These are phyloP conservation scores for Podargus strigoides DNA, from an alignment of 2,797 vertebrate genomes.

Conservation along the genomic window DNA sequence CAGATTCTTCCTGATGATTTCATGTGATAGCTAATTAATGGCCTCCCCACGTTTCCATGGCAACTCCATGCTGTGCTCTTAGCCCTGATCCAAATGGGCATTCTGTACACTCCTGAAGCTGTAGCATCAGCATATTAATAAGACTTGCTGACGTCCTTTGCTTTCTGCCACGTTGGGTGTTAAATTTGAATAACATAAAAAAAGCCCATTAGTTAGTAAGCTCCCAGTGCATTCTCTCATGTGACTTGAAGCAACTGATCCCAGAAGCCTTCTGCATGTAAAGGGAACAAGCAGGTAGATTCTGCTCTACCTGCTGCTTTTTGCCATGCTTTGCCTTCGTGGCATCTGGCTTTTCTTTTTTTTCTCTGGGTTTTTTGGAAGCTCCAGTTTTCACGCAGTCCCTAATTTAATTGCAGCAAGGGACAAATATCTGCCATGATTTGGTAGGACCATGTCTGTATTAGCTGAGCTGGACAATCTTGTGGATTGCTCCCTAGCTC, in stretches of 20 bases:
- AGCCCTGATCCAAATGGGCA: constrained; percentile 69
- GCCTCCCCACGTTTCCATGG: constrained; percentile 65
- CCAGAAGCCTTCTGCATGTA: neutral
- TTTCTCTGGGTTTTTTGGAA: neutral
- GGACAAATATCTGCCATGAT: neutral
- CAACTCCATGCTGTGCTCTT: constrained; percentile 64
- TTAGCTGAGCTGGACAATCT: neutral
- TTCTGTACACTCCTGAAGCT: constrained; percentile 59
- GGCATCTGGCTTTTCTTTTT: neutral
- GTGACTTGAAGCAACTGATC: neutral
- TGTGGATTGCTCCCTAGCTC: neutral
- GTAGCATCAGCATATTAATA: constrained; percentile 71
- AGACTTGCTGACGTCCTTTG: constrained; percentile 46
- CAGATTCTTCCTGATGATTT: constrained; percentile 59
- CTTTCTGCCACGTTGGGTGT: constrained; percentile 49
- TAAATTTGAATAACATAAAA: constrained; percentile 58
- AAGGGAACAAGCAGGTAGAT: neutral
- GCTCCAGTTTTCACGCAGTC: neutral
- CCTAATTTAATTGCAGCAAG: neutral
- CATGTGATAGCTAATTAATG: constrained; percentile 72
- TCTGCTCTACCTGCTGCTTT: neutral
- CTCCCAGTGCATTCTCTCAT: neutral
- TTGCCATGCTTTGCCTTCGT: neutral
- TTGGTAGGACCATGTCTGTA: neutral
- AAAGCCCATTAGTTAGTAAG: constrained; percentile 30